Conservation (phyloP, 1,140 invertebrate genomes). For the Drosophila parabipectinata region DNA sequence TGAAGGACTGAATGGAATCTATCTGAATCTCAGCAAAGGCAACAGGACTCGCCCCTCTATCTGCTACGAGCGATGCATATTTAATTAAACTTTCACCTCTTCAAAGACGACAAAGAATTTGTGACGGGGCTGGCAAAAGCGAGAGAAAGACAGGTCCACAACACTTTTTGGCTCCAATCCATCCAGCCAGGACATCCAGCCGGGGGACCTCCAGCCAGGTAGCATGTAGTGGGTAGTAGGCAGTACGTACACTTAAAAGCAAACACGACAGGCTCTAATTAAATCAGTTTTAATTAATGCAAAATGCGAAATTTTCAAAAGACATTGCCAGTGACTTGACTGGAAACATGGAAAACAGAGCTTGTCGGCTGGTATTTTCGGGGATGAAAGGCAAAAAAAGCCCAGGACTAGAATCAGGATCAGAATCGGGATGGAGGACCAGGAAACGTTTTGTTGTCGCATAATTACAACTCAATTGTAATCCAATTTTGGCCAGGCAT, state of each 20-base stretch:
- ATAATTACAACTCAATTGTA: conserved; percentile 83
- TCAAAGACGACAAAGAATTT: conserved; percentile 39
- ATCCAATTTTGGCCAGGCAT: conserved; percentile 75
- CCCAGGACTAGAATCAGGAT: not conserved
- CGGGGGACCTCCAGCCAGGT: not conserved
- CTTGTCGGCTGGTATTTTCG: not conserved
- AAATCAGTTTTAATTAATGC: conserved; percentile 82
- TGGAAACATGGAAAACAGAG: conserved; percentile 50
- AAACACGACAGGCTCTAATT: conserved; percentile 72
- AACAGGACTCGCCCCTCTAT: conserved; percentile 7
- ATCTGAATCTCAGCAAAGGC: not conserved
- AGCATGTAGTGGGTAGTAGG: not conserved
- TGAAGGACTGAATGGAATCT: not conserved
- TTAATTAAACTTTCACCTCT: conserved; percentile 77
- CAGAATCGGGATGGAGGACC: not conserved
- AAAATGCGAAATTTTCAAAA: conserved; percentile 78
- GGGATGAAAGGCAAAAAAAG: conserved; percentile 6
- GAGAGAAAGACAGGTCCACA: conserved; percentile 39
- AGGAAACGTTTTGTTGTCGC: conserved; percentile 68
- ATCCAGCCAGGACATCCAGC: not conserved
- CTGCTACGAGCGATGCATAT: conserved; percentile 62
- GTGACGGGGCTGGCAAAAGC: conserved; percentile 4
- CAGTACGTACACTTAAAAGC: conserved; percentile 62
- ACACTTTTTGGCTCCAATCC: conserved; percentile 52
- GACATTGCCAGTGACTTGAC: conserved; percentile 41